phyloP scores from a whole-genome alignment of 2,797 vertebrate species.

The Dryobates pubescens region DNA sequence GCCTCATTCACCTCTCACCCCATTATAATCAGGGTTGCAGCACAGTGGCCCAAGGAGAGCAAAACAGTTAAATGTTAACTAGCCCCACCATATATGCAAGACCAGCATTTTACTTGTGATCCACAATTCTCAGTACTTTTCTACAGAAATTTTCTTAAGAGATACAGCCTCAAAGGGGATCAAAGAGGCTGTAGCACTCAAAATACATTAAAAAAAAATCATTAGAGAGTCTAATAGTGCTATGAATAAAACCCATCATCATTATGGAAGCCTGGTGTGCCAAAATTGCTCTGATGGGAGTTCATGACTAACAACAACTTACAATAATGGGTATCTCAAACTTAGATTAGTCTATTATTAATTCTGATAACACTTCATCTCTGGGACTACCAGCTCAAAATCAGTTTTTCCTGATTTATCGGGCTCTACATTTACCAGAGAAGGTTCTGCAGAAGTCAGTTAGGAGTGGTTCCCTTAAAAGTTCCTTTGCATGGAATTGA shows the following conservation, averaged over 20 bases:
- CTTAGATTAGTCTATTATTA: background rate
- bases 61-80: background rate
- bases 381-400: background rate
- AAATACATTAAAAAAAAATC: background rate
- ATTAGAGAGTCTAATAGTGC: background rate
- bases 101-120: background rate
- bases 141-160: background rate
- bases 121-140: background rate
- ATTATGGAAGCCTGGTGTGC: background rate
- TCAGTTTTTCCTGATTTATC: slow-evolving; percentile 20
- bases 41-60: background rate
- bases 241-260: background rate
- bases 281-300: slow-evolving; percentile 11
- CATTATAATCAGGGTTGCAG: background rate
- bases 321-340: background rate
- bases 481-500: background rate
- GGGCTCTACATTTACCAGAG: background rate
- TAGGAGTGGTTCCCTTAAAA: background rate
- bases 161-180: background rate
- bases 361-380: background rate
- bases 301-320: background rate
- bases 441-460: background rate
- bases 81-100: background rate
- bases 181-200: background rate
- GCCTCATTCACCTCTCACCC: background rate